Evolutionary conservation across 2,113 vertebrate genomes (phyloP).

Genomic region (Poeciliopsis turrubarensis): DNA sequence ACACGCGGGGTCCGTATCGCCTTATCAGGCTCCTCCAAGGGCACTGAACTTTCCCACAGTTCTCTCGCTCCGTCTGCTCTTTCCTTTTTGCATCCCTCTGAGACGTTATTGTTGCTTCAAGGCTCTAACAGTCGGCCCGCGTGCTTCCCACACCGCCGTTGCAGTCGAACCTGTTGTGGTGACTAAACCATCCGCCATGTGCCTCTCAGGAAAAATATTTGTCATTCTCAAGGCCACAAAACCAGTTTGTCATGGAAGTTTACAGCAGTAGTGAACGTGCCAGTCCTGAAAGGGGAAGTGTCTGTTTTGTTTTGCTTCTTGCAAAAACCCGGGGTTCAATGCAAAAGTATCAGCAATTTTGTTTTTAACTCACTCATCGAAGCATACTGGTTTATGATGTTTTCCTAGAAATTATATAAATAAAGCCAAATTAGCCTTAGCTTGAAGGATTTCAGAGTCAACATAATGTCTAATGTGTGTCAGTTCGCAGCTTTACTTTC

Average conservation of each 20-base stretch:
- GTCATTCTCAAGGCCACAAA: slow-evolving; percentile 41
- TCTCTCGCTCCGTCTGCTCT: slow-evolving; percentile 28
- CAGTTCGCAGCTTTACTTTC: background rate
- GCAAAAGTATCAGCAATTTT: background rate
- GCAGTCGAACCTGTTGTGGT: slow-evolving; percentile 28
- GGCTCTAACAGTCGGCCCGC: slow-evolving; percentile 35
- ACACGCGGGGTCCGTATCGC: slow-evolving; percentile 56
- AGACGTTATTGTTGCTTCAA: slow-evolving; percentile 55
- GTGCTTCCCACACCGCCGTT: slow-evolving; percentile 56
- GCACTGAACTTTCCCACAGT: slow-evolving; percentile 73
- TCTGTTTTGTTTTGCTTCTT: background rate
- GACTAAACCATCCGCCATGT: slow-evolving; percentile 51
- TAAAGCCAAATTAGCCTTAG: background rate
- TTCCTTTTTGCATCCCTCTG: slow-evolving; percentile 25
- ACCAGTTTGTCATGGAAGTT: slow-evolving; percentile 54
- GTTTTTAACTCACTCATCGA: background rate
- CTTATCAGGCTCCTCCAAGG: slow-evolving; percentile 74
- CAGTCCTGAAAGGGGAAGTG: background rate
- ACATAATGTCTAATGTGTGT: background rate
- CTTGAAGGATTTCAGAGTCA: background rate
- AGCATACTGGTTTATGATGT: background rate
- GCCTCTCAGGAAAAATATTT: slow-evolving; percentile 28
- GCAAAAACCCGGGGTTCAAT: background rate
- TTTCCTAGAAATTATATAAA: background rate
- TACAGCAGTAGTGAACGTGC: background rate